Percentiles rank a stretch among this genome's conserved stretches.
Evolutionary conservation across 2,888 invertebrate genomes (phyloP).

Genomic region (Apamea monoglypha): DNA sequence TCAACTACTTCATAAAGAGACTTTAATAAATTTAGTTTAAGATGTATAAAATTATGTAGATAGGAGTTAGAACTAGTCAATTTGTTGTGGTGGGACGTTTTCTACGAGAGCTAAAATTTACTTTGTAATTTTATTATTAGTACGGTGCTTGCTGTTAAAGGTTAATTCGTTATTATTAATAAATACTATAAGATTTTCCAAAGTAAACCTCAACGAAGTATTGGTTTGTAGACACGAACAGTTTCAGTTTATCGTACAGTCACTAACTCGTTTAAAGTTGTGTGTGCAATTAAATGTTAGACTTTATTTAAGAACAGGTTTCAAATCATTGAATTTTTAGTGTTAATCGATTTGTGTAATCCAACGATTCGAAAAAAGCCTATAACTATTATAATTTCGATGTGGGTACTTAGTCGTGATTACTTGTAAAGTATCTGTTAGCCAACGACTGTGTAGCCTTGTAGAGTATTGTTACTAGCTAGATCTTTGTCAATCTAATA

Average conservation of each 20-base stretch:
- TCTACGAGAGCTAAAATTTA: conserved; percentile 86
- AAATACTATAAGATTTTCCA: conserved; percentile 76
- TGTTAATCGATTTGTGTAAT: conserved; percentile 71
- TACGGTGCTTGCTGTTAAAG: conserved; percentile 88
- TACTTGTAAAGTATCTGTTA: conserved; percentile 77
- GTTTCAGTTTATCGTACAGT: conserved; percentile 72
- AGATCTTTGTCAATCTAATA: conserved; percentile 80
- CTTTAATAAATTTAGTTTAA: conserved; percentile 84
- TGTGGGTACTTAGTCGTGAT: conserved; percentile 75
- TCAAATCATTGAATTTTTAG: conserved; percentile 85
- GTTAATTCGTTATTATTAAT: conserved; percentile 82
- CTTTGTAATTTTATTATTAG: conserved; percentile 85
- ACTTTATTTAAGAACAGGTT: conserved; percentile 80
- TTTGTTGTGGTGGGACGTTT: conserved; percentile 88
- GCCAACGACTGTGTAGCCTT: conserved; percentile 85
- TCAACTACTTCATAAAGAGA: conserved; percentile 84
- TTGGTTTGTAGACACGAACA: conserved; percentile 75
- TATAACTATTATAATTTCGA: conserved; percentile 72
- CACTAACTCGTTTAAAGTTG: conserved; percentile 71
- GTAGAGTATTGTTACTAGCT: conserved; percentile 84
- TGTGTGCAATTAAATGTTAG: conserved; percentile 77
- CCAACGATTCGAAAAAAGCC: conserved; percentile 79
- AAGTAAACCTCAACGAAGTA: conserved; percentile 82
- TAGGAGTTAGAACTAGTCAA: conserved; percentile 89
- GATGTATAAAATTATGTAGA: conserved; percentile 82